Evolutionary conservation across 2,113 vertebrate species (phyloP), one percentile per base, ranked within the genome.

Genomic region (Apteryx mantelli): DNA sequence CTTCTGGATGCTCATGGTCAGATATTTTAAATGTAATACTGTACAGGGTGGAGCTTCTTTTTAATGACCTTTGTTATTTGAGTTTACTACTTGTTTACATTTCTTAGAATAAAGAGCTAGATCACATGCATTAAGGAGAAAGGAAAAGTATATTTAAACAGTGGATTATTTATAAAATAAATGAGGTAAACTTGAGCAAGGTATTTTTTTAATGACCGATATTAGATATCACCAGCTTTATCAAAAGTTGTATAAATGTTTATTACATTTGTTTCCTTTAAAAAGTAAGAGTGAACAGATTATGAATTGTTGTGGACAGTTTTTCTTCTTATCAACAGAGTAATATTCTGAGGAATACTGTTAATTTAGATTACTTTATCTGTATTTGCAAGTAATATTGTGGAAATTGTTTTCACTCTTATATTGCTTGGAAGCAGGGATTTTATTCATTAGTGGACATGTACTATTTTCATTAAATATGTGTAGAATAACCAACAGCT

Each of bases 1-100:
- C 18, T 12, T 18, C 25, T 73, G 64, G 25, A 1, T 24, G 11
- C 1, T 13, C 0, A 0, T n/a, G n/a, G 2, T 52, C 9, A 2
- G 15, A n/a, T 14, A 14, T n/a, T 80, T 40, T 9, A 65, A 69
- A 44, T 36, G 25, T 42, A 22, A 7, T 0, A 3, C 32, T 22
- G 8, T 20, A 12, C 19, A 3, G 36, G 42, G 8, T n/a, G 12
- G 61, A 18, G 30, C 12, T 74, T 10, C 25, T 70, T 60, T 65
- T 36, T 53, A 26, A 0, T 44, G 46, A 12, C 1, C 0, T 64
- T 74, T 86, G n/a, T 32, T 13, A 2, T 58, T 16, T 4, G 9
- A 48, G 12, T 3, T 3, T 24, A 2, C 44, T 36, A 4, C 0
- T 0, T 84, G 46, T 4, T 91, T 61, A 7, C 2, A 0, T 58